phyloP scores from a whole-genome alignment of 2,113 vertebrate species.

The Pollimyrus isidori region DNA sequence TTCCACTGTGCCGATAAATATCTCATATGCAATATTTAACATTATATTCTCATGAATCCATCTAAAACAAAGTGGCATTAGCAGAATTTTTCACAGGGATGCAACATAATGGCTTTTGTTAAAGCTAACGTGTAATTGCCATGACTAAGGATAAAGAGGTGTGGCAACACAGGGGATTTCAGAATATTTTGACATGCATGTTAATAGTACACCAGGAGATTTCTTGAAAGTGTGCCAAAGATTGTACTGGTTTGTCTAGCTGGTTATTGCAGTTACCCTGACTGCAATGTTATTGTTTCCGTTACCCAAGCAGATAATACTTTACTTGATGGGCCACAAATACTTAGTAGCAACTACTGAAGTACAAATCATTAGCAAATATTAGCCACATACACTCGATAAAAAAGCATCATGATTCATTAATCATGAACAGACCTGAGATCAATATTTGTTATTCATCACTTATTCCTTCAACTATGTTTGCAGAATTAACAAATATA shows the following conservation, averaged over 20 bases:
- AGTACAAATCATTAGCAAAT: neutral
- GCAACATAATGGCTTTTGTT: neutral
- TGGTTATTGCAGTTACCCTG: neutral
- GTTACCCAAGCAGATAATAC: neutral
- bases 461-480: neutral
- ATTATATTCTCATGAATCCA: neutral
- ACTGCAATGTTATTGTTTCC: neutral
- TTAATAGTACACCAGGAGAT: neutral
- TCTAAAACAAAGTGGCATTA: neutral
- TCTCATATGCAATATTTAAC: neutral
- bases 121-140: neutral
- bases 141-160: neutral
- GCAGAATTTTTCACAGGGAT: neutral
- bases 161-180: neutral
- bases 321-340: neutral
- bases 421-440: neutral
- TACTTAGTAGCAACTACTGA: neutral
- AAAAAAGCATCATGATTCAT: neutral
- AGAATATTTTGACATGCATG: neutral
- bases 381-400: neutral
- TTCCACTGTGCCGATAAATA: neutral
- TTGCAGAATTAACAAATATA: neutral
- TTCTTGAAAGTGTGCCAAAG: neutral
- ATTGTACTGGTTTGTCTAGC: neutral
- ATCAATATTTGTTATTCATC: neutral